phyloP scores from a whole-genome alignment of 2,888 invertebrate genomes.

The Parascotia fuliginaria region DNA sequence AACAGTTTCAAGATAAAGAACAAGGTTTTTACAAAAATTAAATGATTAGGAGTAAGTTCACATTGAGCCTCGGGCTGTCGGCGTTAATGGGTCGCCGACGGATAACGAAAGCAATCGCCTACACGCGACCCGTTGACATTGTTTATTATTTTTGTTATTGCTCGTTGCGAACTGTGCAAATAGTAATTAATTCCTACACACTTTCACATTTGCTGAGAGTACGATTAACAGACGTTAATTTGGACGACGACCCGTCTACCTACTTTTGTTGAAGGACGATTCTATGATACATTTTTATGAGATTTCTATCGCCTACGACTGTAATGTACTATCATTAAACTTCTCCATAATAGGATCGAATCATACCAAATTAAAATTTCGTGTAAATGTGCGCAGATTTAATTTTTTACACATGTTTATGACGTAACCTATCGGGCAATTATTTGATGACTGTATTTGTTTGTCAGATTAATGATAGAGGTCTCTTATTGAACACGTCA shows the following conservation, averaged over 20 bases:
- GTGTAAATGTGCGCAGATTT: not conserved
- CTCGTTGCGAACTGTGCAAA: slow-evolving; percentile 61
- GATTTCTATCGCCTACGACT: slow-evolving; percentile 39
- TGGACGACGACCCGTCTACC: slow-evolving; percentile 68
- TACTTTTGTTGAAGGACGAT: slow-evolving; percentile 63
- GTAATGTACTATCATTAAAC: slow-evolving; percentile 7
- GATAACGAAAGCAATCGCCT: slow-evolving; percentile 51
- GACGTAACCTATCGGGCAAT: not conserved
- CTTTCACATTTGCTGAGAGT: slow-evolving; percentile 65
- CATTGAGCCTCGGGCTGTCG: not conserved
- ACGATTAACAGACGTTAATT: slow-evolving; percentile 55
- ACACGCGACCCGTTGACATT: slow-evolving; percentile 72
- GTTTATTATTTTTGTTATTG: slow-evolving; percentile 70
- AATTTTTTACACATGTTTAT: not conserved
- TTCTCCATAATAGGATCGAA: not conserved
- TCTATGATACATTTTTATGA: slow-evolving; percentile 38
- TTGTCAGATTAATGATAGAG: not conserved
- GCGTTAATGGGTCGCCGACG: slow-evolving; percentile 23
- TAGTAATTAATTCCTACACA: slow-evolving; percentile 77
- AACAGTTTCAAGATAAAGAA: not conserved
- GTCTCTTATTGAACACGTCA: not conserved
- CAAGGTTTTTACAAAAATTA: not conserved
- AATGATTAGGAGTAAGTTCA: slow-evolving; percentile 10
- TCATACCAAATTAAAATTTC: not conserved
- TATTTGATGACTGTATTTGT: not conserved